Conservation (phyloP, 2,113 vertebrate genomes). For the Cyanistes caeruleus region DNA sequence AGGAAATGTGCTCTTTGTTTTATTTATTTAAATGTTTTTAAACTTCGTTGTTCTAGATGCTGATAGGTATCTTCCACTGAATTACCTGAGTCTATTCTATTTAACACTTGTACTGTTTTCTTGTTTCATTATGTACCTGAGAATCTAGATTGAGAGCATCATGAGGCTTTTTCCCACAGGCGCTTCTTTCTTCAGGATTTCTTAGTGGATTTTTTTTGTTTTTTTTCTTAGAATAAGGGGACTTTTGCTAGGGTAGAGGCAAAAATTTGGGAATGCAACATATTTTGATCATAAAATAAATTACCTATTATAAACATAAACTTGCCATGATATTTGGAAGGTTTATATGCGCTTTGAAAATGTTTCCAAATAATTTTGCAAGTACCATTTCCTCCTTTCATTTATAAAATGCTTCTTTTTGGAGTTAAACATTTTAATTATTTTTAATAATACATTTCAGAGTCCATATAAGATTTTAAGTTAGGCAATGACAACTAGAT, state of each 20-base stretch:
- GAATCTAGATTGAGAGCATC: not conserved
- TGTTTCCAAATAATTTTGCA: not conserved
- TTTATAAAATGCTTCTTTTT: not conserved
- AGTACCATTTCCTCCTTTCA: not conserved
- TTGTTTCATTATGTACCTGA: not conserved
- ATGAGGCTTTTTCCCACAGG: not conserved
- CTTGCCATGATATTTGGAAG: not conserved
- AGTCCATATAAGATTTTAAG: not conserved
- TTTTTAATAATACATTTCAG: not conserved
- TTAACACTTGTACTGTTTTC: not conserved
- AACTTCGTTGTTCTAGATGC: not conserved
- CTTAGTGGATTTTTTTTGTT: too few species aligned
- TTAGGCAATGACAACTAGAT: not conserved
- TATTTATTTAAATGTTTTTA: not conserved
- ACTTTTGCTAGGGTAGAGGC: not conserved
- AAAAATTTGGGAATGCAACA: not conserved
- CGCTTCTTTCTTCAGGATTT: not conserved
- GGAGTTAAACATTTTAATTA: not conserved
- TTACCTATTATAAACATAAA: not conserved
- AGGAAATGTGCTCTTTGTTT: accelerated
- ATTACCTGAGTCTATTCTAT: not conserved
- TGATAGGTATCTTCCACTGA: not conserved
- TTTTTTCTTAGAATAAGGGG: not conserved
- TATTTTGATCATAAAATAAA: not conserved
- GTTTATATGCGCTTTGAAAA: not conserved